Base-by-base conservation (phyloP, 2,888 invertebrate species). In the Diogma glabrata region DNA sequence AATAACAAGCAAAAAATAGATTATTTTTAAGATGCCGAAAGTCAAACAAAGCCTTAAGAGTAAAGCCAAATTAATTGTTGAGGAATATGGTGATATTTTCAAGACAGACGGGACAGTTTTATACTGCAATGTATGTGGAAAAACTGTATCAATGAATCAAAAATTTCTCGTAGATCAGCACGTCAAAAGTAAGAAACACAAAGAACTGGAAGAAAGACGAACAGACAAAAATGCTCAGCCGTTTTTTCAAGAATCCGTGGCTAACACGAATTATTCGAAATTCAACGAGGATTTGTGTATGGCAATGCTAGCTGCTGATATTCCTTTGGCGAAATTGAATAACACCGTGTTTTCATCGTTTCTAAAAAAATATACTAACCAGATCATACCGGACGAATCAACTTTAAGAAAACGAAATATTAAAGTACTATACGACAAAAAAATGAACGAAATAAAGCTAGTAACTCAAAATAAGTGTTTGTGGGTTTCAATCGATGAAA, bases 381-480 rank as follows among this genome's bases (percentile, higher is more conserved):
- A 38, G 8, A 38, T 38, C 20, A 38, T 17, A 38, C 38, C 38
- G 38, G 38, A 38, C 19, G n/a, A 38, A 38, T 38, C 38, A 38
- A 38, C 38, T 3, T 38, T 38, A 38, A 16, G 38, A 38, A 38
- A 38, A 38, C 38, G 38, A 17, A 19, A 38, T 38, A 38, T 17
- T 38, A 38, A 17, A 38, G 19, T 3, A 17, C 17, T 17, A 9
- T 38, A 38, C 38, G 19, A 38, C 19, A 38, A 38, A 17, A 17
- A 38, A 17, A 38, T 17, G 17, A 36, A 38, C 19, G 17, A 36
- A 36, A n/a, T 36, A 36, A 7, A 14, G 8, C 14, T 38, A 38
- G 19, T 17, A 17, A n/a, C 14, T 5, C 14, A 10, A 36, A 36
- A 36, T 36, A 36, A 36, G 17, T 36, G 10, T 36, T 36, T 36